Base-by-base conservation (phyloP, 2,113 vertebrate genomes). In the Lontra canadensis region DNA sequence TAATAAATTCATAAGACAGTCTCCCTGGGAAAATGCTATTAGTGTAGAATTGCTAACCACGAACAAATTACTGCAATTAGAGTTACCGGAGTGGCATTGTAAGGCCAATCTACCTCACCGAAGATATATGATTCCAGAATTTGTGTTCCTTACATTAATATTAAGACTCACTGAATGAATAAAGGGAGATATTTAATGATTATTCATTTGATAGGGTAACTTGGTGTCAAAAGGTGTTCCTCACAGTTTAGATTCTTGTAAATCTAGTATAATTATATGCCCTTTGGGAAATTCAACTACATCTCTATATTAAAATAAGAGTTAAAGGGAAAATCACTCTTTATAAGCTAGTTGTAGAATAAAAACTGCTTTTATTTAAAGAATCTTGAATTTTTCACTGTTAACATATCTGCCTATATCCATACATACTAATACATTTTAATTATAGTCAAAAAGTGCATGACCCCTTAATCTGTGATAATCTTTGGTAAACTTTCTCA, bases 31-130 rank as follows among this genome's bases (percentile, higher is more conserved):
- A 92, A 94, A 76, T 31, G n/a, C 67, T 84, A 63, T 97, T 96
- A 97, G 59, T 81, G 57, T 34, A 76, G 61, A 83, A 94, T 92
- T 87, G 55, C 89, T 87, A 95, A 94, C 87, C 44, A 88, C 0
- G 8, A 94, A 69, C 83, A 96, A 92, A 96, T 96, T 73, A 71
- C 55, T 94, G 52, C 69, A 96, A 90, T 88, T 96, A 95, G n/a
- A 95, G 76, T 47, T 90, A 85, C 17, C 42, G 39, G 59, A 94
- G 26, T 78, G 71, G 74, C 17, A 74, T 42, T 61, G 25, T 65
- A 81, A 74, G 83, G 49, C 57, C 69, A 76, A n/a, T 90, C 4
- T n/a, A 20, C 36, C 55, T 94, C 78, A 55, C 42, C 65, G 26
- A 94, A 84, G 80, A 71, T 83, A 69, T 52, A 52, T 61, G 8